Percentiles rank a stretch among this genome's conserved stretches.
Conservation (phyloP, 1,140 invertebrate species). For the Apis laboriosa region DNA sequence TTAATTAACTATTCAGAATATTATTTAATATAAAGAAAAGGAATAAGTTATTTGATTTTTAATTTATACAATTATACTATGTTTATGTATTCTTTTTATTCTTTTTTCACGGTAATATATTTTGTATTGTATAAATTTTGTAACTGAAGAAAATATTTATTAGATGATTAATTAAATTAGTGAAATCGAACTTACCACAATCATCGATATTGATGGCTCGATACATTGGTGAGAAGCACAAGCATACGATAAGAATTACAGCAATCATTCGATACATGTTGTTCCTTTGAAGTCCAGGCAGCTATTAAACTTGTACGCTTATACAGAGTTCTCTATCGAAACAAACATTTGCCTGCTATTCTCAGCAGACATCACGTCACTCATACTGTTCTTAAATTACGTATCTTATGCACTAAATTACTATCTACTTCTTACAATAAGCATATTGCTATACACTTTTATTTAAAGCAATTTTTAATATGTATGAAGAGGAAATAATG, state of each 20-base stretch:
- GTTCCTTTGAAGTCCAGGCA: constrained; percentile 16
- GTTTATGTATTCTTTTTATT: background rate
- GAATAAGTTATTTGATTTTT: background rate
- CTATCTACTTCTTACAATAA: background rate
- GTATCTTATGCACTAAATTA: constrained; percentile 3
- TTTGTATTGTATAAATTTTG: background rate
- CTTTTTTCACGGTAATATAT: background rate
- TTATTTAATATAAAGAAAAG: too few species aligned
- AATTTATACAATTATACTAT: background rate
- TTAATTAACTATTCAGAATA: background rate
- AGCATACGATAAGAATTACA: constrained; percentile 10
- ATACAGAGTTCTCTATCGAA: constrained; percentile 9
- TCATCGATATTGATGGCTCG: constrained; percentile 44
- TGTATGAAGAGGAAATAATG: background rate
- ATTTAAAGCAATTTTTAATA: background rate
- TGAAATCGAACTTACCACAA: constrained; percentile 60
- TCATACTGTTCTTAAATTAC: constrained; percentile 5
- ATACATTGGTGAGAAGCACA: constrained; percentile 18
- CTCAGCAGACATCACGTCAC: background rate
- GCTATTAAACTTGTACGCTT: constrained; percentile 31
- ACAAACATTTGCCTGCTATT: constrained; percentile 19
- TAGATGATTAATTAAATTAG: background rate
- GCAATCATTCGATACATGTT: constrained; percentile 40
- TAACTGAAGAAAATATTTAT: background rate
- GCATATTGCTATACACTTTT: too few species aligned